These are phyloP conservation scores for Cryptocheilus praepositus DNA, from an alignment of 2,888 invertebrate genomes.

Conservation along the genomic window DNA sequence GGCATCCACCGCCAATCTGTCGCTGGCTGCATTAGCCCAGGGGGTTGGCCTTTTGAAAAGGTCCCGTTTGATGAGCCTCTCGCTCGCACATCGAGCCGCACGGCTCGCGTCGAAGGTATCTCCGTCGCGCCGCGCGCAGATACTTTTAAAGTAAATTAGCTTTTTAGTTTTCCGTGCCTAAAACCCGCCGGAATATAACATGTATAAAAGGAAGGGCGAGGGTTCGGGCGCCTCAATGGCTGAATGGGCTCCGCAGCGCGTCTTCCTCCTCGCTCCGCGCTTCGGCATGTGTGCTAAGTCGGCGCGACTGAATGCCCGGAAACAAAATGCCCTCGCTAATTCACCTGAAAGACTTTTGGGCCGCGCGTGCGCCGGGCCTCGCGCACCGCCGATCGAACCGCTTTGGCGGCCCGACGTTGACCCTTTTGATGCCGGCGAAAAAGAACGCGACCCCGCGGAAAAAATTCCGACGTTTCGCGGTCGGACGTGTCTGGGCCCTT, in stretches of 20 bases:
- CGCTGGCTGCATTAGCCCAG: constrained; percentile 73
- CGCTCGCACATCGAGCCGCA: constrained; percentile 11
- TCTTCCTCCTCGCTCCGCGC: neutral
- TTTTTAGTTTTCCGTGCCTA: constrained; percentile 73
- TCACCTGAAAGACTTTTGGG: constrained; percentile 56
- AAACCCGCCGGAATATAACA: constrained; percentile 65
- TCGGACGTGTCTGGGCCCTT: no score
- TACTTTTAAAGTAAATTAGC: constrained; percentile 75
- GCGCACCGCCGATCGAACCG: constrained; percentile 12
- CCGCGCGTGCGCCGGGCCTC: constrained; percentile 6
- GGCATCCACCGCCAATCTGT: constrained; percentile 71
- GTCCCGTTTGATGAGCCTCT: constrained; percentile 65
- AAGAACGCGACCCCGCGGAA: neutral
- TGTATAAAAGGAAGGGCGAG: constrained; percentile 64
- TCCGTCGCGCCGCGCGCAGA: constrained; percentile 49
- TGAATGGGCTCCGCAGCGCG: constrained; percentile 50
- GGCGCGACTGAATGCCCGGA: constrained; percentile 67
- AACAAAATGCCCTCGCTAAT: constrained; percentile 61
- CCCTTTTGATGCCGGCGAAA: neutral
- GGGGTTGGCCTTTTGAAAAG: constrained; percentile 67
- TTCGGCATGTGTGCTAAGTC: constrained; percentile 42
- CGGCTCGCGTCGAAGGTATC: constrained; percentile 36
- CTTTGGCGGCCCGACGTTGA: constrained; percentile 3
- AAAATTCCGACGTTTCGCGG: neutral
- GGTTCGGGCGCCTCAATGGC: constrained; percentile 60